Evolutionary conservation across 2,797 vertebrate species (phyloP).

Genomic region (Dermochelys coriacea): DNA sequence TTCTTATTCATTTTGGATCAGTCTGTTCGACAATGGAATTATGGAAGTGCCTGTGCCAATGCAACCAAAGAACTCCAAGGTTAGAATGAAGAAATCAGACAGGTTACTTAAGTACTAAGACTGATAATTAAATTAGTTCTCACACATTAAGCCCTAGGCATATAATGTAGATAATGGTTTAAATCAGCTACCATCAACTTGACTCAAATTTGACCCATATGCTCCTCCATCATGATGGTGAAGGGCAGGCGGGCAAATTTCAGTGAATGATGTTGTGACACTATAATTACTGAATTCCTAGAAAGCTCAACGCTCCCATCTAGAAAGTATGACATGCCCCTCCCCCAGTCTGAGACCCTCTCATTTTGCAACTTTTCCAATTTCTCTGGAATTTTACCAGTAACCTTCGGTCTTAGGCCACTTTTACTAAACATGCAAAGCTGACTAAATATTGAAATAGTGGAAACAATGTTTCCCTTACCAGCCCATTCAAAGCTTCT

Average conservation of each 20-base stretch:
- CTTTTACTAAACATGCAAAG: not conserved
- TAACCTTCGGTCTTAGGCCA: not conserved
- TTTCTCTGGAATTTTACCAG: not conserved
- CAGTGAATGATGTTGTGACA: not conserved
- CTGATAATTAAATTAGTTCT: not conserved
- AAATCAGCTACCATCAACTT: too few species aligned
- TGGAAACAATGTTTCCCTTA: not conserved
- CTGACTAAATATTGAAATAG: not conserved
- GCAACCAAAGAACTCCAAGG: not conserved
- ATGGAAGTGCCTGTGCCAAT: not conserved
- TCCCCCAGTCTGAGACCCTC: not conserved
- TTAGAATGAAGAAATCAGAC: not conserved
- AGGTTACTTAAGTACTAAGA: not conserved
- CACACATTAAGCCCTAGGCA: not conserved
- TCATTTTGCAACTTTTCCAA: not conserved
- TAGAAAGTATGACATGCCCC: not conserved
- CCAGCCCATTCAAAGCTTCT: not conserved
- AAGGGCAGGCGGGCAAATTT: fast-evolving
- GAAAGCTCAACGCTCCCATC: fast-evolving
- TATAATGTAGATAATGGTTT: not conserved
- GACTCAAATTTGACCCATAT: too few species aligned
- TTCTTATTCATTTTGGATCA: not conserved
- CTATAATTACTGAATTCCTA: not conserved
- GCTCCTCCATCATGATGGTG: too few species aligned
- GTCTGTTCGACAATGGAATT: not conserved